Evolutionary conservation across 2,113 vertebrate species (phyloP).

Genomic region (Psettodes erumei): DNA sequence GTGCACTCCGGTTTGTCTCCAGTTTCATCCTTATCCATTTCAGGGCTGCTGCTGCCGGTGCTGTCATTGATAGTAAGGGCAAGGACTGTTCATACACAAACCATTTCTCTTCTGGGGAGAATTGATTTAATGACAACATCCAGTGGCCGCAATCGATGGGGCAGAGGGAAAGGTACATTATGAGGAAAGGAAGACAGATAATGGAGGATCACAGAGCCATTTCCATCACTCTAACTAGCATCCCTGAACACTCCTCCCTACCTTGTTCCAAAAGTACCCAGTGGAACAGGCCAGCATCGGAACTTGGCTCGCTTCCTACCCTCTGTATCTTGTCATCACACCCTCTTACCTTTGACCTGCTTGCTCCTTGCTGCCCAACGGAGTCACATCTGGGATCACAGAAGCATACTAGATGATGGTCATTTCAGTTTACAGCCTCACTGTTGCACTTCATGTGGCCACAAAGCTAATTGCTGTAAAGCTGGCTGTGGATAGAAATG

Average conservation of each 20-base stretch:
- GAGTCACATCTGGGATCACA: constrained; percentile 37
- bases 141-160: constrained; percentile 80
- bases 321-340: not conserved
- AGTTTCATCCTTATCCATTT: constrained; percentile 76
- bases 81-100: constrained; percentile 80
- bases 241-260: constrained; percentile 62
- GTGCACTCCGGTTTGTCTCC: constrained; percentile 56
- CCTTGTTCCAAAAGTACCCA: constrained; percentile 29
- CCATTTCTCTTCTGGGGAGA: constrained; percentile 80
- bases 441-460: constrained; percentile 13
- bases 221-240: constrained; percentile 76
- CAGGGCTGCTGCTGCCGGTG: constrained; percentile 44
- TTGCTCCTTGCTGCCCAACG: not conserved
- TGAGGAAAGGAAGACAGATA: constrained; percentile 79
- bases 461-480: not conserved
- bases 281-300: constrained; percentile 20
- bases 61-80: constrained; percentile 73
- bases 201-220: constrained; percentile 81
- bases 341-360: constrained; percentile 36
- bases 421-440: constrained; percentile 20
- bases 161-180: constrained; percentile 79
- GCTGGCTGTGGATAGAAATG: not conserved
- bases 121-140: constrained; percentile 84
- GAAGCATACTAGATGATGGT: not conserved
- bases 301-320: constrained; percentile 1